Conservation (phyloP, 2,113 vertebrate species). For the Austrofundulus limnaeus region DNA sequence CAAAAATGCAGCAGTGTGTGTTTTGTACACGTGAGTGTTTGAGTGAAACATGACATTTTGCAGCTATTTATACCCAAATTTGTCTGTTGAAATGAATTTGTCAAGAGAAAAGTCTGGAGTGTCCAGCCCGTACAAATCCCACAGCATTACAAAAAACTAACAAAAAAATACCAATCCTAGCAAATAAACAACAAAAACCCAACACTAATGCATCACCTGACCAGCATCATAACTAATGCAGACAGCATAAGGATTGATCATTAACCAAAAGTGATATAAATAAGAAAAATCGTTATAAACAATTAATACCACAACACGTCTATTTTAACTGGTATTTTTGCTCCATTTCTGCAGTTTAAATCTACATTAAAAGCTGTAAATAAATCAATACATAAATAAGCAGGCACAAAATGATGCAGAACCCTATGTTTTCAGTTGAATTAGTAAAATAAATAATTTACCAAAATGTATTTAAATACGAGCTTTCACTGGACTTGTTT, state of each 20-base stretch:
- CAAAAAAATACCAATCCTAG: too few species aligned
- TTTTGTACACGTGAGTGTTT: background rate
- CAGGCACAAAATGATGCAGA: background rate
- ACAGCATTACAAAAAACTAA: too few species aligned
- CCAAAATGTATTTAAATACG: background rate
- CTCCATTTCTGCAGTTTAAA: background rate
- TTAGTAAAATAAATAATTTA: background rate
- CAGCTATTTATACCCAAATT: conserved; percentile 28
- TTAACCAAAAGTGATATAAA: background rate
- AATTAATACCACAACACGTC: too few species aligned
- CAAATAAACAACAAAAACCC: too few species aligned
- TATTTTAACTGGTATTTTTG: background rate
- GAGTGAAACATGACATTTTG: conserved; percentile 16
- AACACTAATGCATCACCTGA: conserved; percentile 32
- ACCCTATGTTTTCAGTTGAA: background rate
- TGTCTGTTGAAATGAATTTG: conserved; percentile 30
- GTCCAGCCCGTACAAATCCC: too few species aligned
- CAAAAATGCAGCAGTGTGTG: conserved; percentile 20
- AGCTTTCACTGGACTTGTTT: background rate
- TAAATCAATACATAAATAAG: background rate
- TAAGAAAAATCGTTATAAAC: too few species aligned
- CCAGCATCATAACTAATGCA: conserved; percentile 25
- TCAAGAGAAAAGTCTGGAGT: conserved; percentile 50
- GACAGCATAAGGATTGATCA: background rate
- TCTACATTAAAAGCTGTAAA: conserved; percentile 24